Evolutionary conservation across 2,113 vertebrate species (phyloP), one percentile per base, ranked within the genome.

Genomic region (Sterna hirundo): DNA sequence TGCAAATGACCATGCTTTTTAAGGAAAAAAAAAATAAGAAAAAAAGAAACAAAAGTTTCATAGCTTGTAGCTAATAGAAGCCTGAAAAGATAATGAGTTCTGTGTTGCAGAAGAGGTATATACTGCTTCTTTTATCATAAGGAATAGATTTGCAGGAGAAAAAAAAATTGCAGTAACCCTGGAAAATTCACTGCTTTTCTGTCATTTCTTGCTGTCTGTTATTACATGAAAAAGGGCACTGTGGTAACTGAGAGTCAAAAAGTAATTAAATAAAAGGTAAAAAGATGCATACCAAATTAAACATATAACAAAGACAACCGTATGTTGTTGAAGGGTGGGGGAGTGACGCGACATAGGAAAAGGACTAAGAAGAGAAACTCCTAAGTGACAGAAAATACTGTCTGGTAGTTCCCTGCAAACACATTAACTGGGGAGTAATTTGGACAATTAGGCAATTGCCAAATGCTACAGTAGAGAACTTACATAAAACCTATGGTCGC

Each of bases 61-160:
- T 90, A 95, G 75, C 76, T 94, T 96, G 85, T 91, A 94, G 85
- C 94, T 98, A 96, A 96, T 93, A 80, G 95, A 94, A 93, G 61
- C 55, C 68, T 70, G 6, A 83, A 75, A 94, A 96, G 91, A 94
- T 95, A 97, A 97, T 95, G 83, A 95, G 91, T 75, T 95, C 89
- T 90, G 54, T 92, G 62, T 85, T 95, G 57, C 83, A 88, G 92
- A 97, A 72, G 91, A 97, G 83, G 95, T 95, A 86, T 94, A 90
- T 86, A 42, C 84, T 75, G 46, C 55, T 94, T 75, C 55, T 93
- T 95, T 93, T 94, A 93, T 93, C 87, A 82, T 89, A 87, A 83
- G 60, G 61, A 93, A 92, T 80, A 85, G 93, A 95, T 96, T 90
- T 93, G 88, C n/a, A 83, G 42, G 65, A 90, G 72, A 32, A 32